A percentile compares a stretch with the other conserved stretches of the same genome.
Conservation (phyloP, 2,113 vertebrate species). For the Sceloporus undulatus region DNA sequence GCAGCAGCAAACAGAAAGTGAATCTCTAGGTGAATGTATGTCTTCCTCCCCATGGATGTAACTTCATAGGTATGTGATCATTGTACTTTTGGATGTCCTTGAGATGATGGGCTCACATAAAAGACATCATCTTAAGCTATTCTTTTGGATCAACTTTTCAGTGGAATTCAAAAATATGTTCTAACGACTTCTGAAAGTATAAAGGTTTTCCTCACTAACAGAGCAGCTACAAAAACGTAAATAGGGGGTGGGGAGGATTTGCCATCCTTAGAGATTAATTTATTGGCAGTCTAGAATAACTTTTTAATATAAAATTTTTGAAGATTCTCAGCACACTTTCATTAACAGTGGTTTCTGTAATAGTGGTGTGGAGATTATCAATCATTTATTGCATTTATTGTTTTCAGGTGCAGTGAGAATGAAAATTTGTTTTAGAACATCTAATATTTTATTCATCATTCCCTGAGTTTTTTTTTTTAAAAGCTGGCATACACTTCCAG, state of each 20-base stretch:
- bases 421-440: neutral
- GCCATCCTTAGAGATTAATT: neutral
- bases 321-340: neutral
- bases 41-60: neutral
- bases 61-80: neutral
- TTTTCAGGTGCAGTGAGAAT: neutral
- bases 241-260: neutral
- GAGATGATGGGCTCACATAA: constrained; percentile 17
- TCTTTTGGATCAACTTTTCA: neutral
- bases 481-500: neutral
- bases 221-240: neutral
- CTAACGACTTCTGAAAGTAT: neutral
- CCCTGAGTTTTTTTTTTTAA: neutral
- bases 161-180: neutral
- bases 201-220: neutral
- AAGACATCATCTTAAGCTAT: constrained; percentile 5
- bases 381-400: neutral
- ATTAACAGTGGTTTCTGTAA: neutral
- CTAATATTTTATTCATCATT: neutral
- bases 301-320: neutral
- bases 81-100: constrained; percentile 11
- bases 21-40: neutral
- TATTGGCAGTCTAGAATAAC: neutral
- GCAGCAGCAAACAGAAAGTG: neutral
- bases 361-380: neutral